Evolutionary conservation across 2,888 invertebrate species (phyloP).

Genomic region (Nesidiocoris tenuis): DNA sequence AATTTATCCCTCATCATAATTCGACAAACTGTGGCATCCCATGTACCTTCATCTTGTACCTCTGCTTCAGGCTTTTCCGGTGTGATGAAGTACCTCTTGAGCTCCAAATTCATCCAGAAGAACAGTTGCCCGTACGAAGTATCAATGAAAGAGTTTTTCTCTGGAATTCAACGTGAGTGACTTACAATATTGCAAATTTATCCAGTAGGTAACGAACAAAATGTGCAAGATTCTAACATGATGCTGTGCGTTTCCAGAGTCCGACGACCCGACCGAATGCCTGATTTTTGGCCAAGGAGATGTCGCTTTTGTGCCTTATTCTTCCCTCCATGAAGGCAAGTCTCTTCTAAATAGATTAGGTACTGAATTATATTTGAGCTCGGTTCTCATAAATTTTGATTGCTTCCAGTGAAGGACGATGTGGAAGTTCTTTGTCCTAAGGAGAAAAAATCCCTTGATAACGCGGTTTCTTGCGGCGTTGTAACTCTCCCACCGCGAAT

Average conservation of each 20-base stretch:
- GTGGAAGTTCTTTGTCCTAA: slow-evolving; percentile 65
- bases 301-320: slow-evolving; percentile 56
- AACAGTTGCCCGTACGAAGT: slow-evolving; percentile 61
- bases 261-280: slow-evolving; percentile 52
- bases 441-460: slow-evolving; percentile 59
- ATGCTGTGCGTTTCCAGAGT: slow-evolving; percentile 44
- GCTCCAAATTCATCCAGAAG: slow-evolving; percentile 59
- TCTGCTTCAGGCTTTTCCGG: slow-evolving; percentile 56
- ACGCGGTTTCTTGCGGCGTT: slow-evolving; percentile 63
- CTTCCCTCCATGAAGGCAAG: slow-evolving; percentile 40
- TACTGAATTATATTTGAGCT: neutral
- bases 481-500: slow-evolving; percentile 63
- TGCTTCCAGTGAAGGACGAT: slow-evolving; percentile 26
- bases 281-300: slow-evolving; percentile 56
- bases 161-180: slow-evolving; percentile 50
- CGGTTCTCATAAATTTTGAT: slow-evolving; percentile 5
- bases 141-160: slow-evolving; percentile 68
- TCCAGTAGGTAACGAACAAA: no score
- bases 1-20: no score
- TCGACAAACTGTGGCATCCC: no score
- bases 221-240: no score
- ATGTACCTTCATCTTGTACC: no score
- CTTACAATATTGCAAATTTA: no score
- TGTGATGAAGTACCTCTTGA: slow-evolving; percentile 61
- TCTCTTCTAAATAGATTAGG: neutral